Base-by-base conservation (phyloP, 2,888 invertebrate genomes). In the Leucoma salicis region DNA sequence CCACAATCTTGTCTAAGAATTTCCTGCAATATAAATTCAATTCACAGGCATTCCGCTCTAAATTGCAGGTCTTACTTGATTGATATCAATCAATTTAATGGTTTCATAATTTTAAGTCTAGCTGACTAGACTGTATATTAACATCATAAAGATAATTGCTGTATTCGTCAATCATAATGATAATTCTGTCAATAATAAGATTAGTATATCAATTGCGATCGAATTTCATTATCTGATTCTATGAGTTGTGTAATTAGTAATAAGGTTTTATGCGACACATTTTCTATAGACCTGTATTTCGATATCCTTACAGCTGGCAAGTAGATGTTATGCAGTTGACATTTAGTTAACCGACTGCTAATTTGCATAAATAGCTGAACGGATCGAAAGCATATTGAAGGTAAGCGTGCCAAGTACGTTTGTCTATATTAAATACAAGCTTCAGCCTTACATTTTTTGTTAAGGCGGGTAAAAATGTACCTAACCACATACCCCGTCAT, bases 311-410 rank as follows among this genome's bases (percentile, higher is more conserved):
- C 70, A 59, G 50, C 49, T 62, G 63, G 53, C 55, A 59, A 70
- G 64, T 74, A 58, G 64, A 70, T 48, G 71, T 75, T 73, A 74
- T 37, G 15, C 24, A 42, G 67, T 65, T 76, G 79, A 79, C 82
- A 83, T 82, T 83, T 72, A 67, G 72, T 74, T 71, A 64, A 57
- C 65, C 49, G 56, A 52, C 38, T 42, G 27, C 57, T 51, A 40
- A 82, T 82, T 82, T 77, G 75, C 82, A 82, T 82, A 82, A 76
- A 74, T 73, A 63, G 60, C 61, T 63, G 39, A 61, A 56, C 56
- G 62, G 54, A 59, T 67, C 62, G 60, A 72, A 70, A 71, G 66
- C 57, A 57, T 60, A 31, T 63, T 36, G 61, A 65, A 70, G 60
- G 69, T 53, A 55, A 63, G 47, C 57, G 45, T 55, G 63, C 46